Percentiles rank a stretch among this genome's conserved stretches.
These are phyloP conservation scores for Leptopilina myrica DNA, from an alignment of 2,888 invertebrate species.

Conservation along the genomic window DNA sequence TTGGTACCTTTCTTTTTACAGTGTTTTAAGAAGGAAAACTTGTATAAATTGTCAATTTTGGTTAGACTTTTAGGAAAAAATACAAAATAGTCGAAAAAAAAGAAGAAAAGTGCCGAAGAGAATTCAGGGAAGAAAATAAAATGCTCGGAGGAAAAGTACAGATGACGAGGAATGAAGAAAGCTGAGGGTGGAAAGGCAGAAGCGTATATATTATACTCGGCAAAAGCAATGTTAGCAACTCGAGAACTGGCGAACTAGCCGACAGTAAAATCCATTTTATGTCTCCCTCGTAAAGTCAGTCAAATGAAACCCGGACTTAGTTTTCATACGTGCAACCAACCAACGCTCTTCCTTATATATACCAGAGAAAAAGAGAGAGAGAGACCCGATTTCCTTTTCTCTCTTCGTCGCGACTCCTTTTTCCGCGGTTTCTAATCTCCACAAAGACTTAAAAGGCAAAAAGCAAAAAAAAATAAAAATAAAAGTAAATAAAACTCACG, in stretches of 20 bases:
- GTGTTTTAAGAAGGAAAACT: too few relatives aligned
- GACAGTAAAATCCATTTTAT: slow-evolving; percentile 76
- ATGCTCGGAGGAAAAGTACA: not conserved
- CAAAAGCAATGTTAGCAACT: slow-evolving; percentile 74
- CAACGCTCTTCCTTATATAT: slow-evolving; percentile 51
- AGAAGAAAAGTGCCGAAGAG: too few relatives aligned
- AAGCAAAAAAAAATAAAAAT: not conserved
- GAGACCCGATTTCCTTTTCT: slow-evolving; percentile 44
- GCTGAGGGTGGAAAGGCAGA: slow-evolving; percentile 44
- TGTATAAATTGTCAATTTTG: too few relatives aligned
- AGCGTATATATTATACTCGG: slow-evolving; percentile 65
- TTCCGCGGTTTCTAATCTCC: slow-evolving; percentile 38
- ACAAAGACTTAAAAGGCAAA: slow-evolving; percentile 3
- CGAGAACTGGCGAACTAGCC: slow-evolving; percentile 75
- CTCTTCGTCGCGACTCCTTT: slow-evolving; percentile 28
- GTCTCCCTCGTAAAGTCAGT: slow-evolving; percentile 75
- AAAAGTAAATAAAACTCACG: not conserved
- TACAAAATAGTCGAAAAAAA: too few relatives aligned
- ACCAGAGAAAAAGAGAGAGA: too few relatives aligned
- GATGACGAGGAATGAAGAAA: not conserved
- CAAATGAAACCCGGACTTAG: slow-evolving; percentile 75
- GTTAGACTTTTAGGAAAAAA: too few relatives aligned
- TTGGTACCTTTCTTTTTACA: too few relatives aligned
- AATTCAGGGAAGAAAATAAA: not conserved
- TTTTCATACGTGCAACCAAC: slow-evolving; percentile 73